A percentile compares a stretch with the other conserved stretches of the same genome.
Evolutionary conservation across 2,113 vertebrate species (phyloP).

Genomic region (Paradoxurus hermaphroditus): DNA sequence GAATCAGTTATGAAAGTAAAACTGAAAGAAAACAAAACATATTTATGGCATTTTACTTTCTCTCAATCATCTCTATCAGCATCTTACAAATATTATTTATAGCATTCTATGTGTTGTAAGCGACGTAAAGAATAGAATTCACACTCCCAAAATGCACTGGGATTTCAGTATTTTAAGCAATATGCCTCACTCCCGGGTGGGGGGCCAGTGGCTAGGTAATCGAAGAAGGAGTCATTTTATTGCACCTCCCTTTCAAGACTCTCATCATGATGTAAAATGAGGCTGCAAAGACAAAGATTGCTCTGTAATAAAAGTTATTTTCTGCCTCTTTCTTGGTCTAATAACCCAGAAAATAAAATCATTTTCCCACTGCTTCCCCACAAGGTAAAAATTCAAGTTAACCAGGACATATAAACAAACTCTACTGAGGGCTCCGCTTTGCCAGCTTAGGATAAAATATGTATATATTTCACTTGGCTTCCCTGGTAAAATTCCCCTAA

Average conservation of each 20-base stretch:
- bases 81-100: neutral
- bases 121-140: neutral
- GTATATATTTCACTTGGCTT: constrained; percentile 75
- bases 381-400: constrained; percentile 77
- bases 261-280: constrained; percentile 17
- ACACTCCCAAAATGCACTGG: neutral
- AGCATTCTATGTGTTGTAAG: neutral
- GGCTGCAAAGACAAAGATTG: neutral
- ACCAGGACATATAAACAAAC: constrained; percentile 78
- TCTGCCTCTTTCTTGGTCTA: constrained; percentile 66
- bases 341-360: constrained; percentile 73
- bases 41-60: neutral
- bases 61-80: neutral
- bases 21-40: neutral
- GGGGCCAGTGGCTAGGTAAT: neutral
- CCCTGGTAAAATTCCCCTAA: constrained; percentile 78
- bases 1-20: neutral
- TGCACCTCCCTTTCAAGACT: neutral
- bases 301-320: constrained; percentile 58
- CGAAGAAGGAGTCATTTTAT: neutral
- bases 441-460: constrained; percentile 78
- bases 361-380: constrained; percentile 73
- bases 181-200: neutral
- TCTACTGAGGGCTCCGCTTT: constrained; percentile 73
- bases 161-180: neutral